Evolutionary conservation across 2,113 vertebrate species (phyloP).

Genomic region (Zosterops lateralis): DNA sequence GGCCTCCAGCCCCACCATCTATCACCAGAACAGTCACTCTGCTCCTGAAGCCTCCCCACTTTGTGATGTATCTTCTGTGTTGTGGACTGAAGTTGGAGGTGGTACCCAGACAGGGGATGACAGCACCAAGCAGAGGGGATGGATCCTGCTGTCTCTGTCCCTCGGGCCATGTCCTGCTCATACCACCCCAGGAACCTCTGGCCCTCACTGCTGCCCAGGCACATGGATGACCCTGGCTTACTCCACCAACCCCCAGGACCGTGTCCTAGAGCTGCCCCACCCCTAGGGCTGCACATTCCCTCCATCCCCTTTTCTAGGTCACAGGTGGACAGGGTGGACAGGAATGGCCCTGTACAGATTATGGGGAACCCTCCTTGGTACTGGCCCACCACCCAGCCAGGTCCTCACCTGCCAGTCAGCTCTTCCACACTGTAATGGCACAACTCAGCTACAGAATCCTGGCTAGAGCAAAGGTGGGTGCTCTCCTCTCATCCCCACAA

Average conservation of each 20-base stretch:
- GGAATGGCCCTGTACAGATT: background rate
- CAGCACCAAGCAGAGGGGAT: background rate
- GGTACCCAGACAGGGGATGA: background rate
- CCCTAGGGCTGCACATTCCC: background rate
- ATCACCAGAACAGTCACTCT: background rate
- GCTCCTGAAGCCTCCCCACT: no score
- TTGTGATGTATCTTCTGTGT: background rate
- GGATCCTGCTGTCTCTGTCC: background rate
- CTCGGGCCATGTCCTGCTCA: fast-evolving
- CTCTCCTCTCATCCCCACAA: fast-evolving
- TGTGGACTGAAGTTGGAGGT: background rate
- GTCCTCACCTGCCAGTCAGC: background rate
- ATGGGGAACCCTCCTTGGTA: background rate
- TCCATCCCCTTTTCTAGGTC: background rate
- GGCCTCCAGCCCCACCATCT: background rate
- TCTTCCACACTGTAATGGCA: background rate
- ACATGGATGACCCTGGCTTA: background rate
- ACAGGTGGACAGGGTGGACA: background rate
- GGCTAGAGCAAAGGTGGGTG: background rate
- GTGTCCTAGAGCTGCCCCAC: fast-evolving
- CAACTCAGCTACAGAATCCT: background rate
- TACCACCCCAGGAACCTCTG: fast-evolving
- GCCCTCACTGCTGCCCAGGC: fast-evolving
- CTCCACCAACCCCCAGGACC: no score
- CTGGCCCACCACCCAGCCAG: fast-evolving